Base-by-base conservation (phyloP, 2,797 vertebrate genomes). In the Halcyon chelicuti region DNA sequence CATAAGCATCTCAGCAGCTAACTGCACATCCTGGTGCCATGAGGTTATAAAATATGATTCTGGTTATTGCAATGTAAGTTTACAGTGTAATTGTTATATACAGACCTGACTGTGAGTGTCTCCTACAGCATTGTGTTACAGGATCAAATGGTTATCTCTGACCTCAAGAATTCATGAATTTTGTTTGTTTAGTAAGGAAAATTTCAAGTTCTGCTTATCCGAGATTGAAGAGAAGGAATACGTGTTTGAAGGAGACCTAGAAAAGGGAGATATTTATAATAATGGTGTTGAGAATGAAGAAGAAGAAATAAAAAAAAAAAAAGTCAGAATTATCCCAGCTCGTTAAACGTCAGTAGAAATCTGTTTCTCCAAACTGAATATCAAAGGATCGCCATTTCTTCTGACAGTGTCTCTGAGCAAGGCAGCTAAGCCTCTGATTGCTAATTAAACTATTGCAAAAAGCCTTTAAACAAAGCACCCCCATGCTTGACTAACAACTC, bases 361-460 rank as follows among this genome's bases (percentile, higher is more conserved):
- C 47, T 84, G 29, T 26, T 93, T 94, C 66, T 96, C 47, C 63
- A 71, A 82, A 91, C 85, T 91, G 86, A 81, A 17, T 94, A 95
- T 94, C 73, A 94, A 93, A 96, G 74, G 62, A 94, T 94, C 31
- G 16, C 67, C 91, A 46, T 75, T 88, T 93, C 55, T 91, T 94
- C 81, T 79, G 72, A 88, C 62, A 93, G 20, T 16, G 49, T 90
- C 76, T 95, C 65, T 91, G n/a, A 94, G 89, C 76, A 84, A 93
- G 93, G 77, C 76, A 89, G 79, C 89, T 90, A 79, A 95, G 80
- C 63, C 60, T 95, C 94, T 92, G 92, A 96, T 88, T 96, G 92
- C 94, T 96, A 95, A 95, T 95, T 97, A 97, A 95, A 95, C 80
- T 77, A 40, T 55, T 95, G 83, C 90, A 93, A 95, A 96, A 92